Evolutionary conservation across 2,888 invertebrate species (phyloP).

Genomic region (Saturnia pavonia): DNA sequence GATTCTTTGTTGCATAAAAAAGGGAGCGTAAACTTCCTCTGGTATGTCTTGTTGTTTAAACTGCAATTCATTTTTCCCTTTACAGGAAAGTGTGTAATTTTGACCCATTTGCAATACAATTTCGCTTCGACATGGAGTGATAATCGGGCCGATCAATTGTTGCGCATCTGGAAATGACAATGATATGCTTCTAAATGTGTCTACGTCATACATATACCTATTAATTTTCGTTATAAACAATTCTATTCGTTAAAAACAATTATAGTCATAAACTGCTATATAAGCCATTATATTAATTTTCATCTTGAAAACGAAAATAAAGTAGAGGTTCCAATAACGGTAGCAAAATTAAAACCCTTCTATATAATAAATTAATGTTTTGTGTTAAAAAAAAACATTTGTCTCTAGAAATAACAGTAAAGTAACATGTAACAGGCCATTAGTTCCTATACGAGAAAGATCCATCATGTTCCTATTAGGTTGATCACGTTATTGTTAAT

Average conservation of each 20-base stretch:
- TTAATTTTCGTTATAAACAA: background rate
- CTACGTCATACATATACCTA: background rate
- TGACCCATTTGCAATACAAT: slow-evolving; percentile 64
- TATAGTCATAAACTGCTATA: background rate
- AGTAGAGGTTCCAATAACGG: background rate
- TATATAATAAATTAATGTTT: too few relatives aligned
- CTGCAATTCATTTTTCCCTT: slow-evolving; percentile 51
- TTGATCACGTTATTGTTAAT: slow-evolving; percentile 40
- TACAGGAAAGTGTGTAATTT: slow-evolving; percentile 66
- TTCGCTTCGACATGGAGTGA: slow-evolving; percentile 58
- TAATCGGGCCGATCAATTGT: slow-evolving; percentile 58
- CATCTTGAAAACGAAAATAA: background rate
- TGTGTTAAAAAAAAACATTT: background rate
- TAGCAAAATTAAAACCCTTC: background rate
- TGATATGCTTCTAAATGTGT: slow-evolving; percentile 20
- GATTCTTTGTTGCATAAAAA: slow-evolving; percentile 34
- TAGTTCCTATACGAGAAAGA: slow-evolving; percentile 21
- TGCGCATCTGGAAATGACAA: slow-evolving; percentile 68
- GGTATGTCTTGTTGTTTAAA: slow-evolving; percentile 65
- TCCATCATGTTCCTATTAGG: slow-evolving; percentile 39
- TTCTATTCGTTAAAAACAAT: too few relatives aligned
- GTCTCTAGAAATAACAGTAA: background rate
- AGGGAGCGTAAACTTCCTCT: slow-evolving; percentile 53
- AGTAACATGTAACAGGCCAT: slow-evolving; percentile 3
- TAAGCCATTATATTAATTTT: background rate